Base-by-base conservation (phyloP, 2,797 vertebrate genomes). In the Syngnathus acus region DNA sequence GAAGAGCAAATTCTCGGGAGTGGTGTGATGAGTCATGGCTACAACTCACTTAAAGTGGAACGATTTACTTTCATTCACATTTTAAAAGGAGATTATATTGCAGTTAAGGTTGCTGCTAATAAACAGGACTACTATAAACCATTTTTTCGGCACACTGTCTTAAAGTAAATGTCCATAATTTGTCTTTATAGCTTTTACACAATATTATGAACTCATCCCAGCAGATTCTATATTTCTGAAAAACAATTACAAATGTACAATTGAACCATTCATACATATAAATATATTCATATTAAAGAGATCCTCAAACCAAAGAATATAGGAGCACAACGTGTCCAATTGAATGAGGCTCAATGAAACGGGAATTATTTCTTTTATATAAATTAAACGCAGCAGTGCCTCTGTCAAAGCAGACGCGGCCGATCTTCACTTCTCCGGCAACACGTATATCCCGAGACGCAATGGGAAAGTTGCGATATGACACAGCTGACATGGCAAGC, bases 401-500 rank as follows among this genome's bases (percentile, higher is more conserved):
- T 19, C 32, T 45, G 38, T 77, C 53, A 61, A 68, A 69, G 66
- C 83, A 82, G 70, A 82, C 73, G 66, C 9, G 72, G 6, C 69
- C 54, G 0, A 38, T 48, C 59, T 68, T 63, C 62, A 11, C 16
- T 26, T 9, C 39, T 16, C 42, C 10, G 48, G 72, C 68, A 66
- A 11, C 11, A 58, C 75, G 63, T 19, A 68, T 71, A 68, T 85
- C 71, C 76, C 73, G 70, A 63, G 66, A 78, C 79, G 78, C 80
- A 81, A 16, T 69, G 72, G 76, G 69, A 54, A 55, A 64, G 66
- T 75, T 59, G 69, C 68, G 55, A 65, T 70, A 73, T 78, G 64
- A 62, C 68, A 82, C 76, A 73, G 68, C 73, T 83, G 78, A 81
- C 61, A 71, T 75, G 70, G 66, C 74, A 67, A 62, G 75, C 75